Percentiles rank a stretch among this genome's conserved stretches.
Conservation (phyloP, 1,140 invertebrate species). For the Nymphalis io region DNA sequence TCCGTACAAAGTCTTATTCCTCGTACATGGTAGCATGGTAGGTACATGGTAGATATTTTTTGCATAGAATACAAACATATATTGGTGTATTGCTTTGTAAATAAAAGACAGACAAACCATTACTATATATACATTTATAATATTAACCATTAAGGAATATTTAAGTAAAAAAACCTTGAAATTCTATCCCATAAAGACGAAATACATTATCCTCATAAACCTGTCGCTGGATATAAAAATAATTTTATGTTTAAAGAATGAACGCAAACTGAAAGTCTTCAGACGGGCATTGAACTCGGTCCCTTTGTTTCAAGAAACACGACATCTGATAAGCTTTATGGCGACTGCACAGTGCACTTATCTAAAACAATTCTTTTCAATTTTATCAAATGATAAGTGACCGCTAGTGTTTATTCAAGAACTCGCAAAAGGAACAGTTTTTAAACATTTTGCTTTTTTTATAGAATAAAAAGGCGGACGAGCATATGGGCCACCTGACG, state of each 20-base stretch:
- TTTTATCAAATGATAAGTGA: conserved; percentile 15
- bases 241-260: conserved; percentile 2
- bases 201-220: background rate
- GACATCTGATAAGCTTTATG: conserved; percentile 10
- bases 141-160: too few species aligned
- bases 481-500: too few species aligned
- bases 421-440: too few species aligned
- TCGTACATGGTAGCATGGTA: too few species aligned
- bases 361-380: conserved; percentile 11
- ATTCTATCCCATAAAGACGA: background rate
- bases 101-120: too few species aligned
- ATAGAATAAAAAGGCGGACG: too few species aligned
- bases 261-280: conserved; percentile 9
- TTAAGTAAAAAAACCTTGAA: background rate
- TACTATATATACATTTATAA: too few species aligned
- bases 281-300: conserved; percentile 25
- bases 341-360: conserved; percentile 1
- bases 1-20: too few species aligned
- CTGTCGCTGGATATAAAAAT: background rate
- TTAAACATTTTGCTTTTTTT: too few species aligned
- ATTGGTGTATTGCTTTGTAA: too few species aligned
- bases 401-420: background rate
- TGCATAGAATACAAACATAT: too few species aligned
- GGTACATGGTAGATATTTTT: too few species aligned
- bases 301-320: conserved; percentile 9